A percentile compares a stretch with the other conserved stretches of the same genome.
These are phyloP conservation scores for Seira musarum DNA, from an alignment of 2,888 invertebrate genomes.

Conservation along the genomic window DNA sequence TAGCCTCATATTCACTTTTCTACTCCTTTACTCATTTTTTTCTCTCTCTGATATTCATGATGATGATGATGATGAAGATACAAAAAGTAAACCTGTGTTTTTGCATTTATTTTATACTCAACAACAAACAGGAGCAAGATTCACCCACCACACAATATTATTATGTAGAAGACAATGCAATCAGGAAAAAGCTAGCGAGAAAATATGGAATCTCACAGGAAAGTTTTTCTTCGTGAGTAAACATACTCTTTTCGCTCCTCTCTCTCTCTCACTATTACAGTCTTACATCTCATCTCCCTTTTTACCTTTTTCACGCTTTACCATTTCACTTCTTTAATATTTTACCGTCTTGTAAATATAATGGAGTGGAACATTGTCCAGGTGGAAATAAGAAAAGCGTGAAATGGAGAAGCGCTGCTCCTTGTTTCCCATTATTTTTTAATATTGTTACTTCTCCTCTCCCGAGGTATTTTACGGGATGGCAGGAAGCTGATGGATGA, in stretches of 20 bases:
- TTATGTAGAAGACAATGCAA: background rate
- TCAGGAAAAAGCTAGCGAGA: constrained; percentile 2
- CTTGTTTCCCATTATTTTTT: constrained; percentile 24
- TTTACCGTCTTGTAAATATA: constrained; percentile 8
- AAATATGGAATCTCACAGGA: constrained; percentile 3
- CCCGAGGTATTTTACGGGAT: constrained; percentile 4
- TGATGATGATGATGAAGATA: background rate
- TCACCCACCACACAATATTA: background rate
- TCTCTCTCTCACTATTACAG: too few species aligned
- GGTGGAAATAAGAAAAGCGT: constrained; percentile 30
- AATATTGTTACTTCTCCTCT: background rate
- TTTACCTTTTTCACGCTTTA: constrained; percentile 14
- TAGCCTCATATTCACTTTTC: background rate
- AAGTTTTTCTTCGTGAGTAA: constrained; percentile 6
- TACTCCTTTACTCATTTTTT: constrained; percentile 8
- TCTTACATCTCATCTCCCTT: too few species aligned
- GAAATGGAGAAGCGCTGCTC: constrained; percentile 12
- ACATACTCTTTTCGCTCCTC: constrained; percentile 11
- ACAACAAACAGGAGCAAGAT: too few species aligned
- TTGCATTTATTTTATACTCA: background rate
- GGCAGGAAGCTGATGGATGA: constrained; percentile 56
- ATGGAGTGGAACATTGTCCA: constrained; percentile 33
- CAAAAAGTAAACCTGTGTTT: background rate
- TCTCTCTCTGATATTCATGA: background rate
- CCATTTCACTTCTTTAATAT: constrained; percentile 1